Conservation (phyloP, 2,113 vertebrate genomes). For the Synchiropus splendidus region DNA sequence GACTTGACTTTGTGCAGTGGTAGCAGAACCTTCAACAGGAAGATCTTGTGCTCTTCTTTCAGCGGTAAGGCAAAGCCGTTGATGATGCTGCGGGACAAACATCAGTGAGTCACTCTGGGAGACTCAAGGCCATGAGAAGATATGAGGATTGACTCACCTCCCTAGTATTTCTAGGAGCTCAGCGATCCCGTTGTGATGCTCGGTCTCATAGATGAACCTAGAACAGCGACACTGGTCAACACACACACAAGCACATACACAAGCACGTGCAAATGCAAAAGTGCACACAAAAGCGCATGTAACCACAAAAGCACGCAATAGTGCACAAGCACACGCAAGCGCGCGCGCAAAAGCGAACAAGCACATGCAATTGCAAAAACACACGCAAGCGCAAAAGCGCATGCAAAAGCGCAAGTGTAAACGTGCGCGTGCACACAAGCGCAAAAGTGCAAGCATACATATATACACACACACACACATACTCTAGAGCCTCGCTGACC, state of each 20-base stretch:
- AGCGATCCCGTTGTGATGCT: slow-evolving; percentile 97
- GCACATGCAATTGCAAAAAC: background rate
- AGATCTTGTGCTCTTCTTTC: slow-evolving; percentile 99
- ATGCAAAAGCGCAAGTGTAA: too few relatives aligned
- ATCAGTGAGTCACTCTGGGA: background rate
- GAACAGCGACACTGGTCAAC: slow-evolving; percentile 11
- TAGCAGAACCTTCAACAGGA: slow-evolving; percentile 91
- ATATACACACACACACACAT: background rate
- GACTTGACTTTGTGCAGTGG: slow-evolving; percentile 99
- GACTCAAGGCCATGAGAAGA: background rate
- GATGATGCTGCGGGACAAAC: slow-evolving; percentile 79
- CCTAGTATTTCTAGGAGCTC: slow-evolving; percentile 97
- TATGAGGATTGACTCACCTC: slow-evolving; percentile 64
- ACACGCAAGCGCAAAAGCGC: too few relatives aligned
- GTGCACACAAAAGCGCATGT: background rate
- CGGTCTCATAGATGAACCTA: slow-evolving; percentile 99
- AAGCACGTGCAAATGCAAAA: background rate
- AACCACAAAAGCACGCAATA: background rate
- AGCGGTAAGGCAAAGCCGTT: slow-evolving; percentile 98
- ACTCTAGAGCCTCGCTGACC: slow-evolving; percentile 63
- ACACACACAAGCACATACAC: background rate
- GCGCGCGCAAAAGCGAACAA: background rate
- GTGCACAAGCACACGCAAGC: background rate
- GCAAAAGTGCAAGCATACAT: too few relatives aligned
- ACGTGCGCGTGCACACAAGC: too few relatives aligned